Percentiles rank a stretch among this genome's conserved stretches.
phyloP scores from a whole-genome alignment of 2,888 invertebrate species.

The Trichogramma evanescens region DNA sequence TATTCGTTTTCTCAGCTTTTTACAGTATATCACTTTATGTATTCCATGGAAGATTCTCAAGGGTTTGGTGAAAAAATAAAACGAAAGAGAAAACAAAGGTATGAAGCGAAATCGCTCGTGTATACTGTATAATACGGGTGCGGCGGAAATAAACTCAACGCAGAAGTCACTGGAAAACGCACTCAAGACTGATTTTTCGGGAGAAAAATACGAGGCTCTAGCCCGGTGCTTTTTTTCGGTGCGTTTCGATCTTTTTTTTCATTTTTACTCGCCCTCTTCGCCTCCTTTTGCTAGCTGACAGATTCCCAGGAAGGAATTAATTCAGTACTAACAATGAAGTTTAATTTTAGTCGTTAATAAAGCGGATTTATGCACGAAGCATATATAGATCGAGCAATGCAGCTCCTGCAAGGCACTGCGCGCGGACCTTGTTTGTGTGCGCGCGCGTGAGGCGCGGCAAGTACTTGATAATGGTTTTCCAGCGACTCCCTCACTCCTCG shows the following conservation, averaged over 20 bases:
- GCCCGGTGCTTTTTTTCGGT: not conserved
- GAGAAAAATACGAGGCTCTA: not conserved
- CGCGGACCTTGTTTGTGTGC: not conserved
- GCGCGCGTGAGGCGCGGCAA: too few relatives aligned
- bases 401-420: not conserved
- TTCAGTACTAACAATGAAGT: constrained; percentile 16
- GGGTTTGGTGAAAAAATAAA: not conserved
- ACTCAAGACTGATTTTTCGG: constrained; percentile 2
- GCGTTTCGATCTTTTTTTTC: too few relatives aligned
- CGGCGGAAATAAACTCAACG: too few relatives aligned
- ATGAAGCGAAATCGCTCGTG: not conserved
- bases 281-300: constrained; percentile 13
- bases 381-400: too few relatives aligned
- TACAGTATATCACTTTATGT: too few relatives aligned
- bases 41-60: too few relatives aligned
- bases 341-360: constrained; percentile 8
- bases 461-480: too few relatives aligned
- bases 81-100: not conserved
- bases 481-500: too few relatives aligned
- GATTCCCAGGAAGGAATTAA: constrained; percentile 11
- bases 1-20: not conserved
- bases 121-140: not conserved
- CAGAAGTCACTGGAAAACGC: constrained; percentile 5
- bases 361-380: constrained; percentile 1
- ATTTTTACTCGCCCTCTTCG: not conserved